Conservation (phyloP, 92 coral and sea anemone species). For the Epizoanthus scotinus region DNA sequence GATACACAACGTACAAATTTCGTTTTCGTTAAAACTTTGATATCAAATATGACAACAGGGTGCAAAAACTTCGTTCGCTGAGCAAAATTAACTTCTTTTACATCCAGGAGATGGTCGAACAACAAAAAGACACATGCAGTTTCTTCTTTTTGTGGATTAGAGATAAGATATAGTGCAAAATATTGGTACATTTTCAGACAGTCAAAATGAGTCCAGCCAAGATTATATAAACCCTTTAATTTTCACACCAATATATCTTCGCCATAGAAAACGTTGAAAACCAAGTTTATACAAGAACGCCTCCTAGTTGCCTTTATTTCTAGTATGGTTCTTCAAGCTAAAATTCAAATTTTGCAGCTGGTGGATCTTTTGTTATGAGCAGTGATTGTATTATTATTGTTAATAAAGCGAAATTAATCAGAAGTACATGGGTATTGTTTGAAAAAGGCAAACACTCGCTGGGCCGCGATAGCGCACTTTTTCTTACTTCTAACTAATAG, state of each 20-base stretch:
- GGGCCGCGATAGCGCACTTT: constrained; percentile 59
- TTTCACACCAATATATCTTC: neutral
- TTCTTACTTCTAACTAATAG: constrained; percentile 65
- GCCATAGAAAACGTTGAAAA: neutral
- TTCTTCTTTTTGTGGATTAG: constrained; percentile 13
- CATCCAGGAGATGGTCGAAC: constrained; percentile 13
- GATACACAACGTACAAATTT: neutral
- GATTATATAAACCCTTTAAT: neutral
- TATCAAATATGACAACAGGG: neutral
- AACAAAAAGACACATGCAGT: constrained; percentile 40
- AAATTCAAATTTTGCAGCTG: constrained; percentile 94
- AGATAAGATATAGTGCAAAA: constrained; percentile 3
- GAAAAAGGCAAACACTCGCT: constrained; percentile 63
- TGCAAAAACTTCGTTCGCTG: neutral
- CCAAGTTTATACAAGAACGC: constrained; percentile 30
- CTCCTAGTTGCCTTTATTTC: constrained; percentile 47
- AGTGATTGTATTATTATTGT: constrained; percentile 90
- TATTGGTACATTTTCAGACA: neutral
- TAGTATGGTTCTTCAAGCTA: constrained; percentile 54
- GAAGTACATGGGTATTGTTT: constrained; percentile 87
- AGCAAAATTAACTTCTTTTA: constrained; percentile 28
- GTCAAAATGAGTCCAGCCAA: neutral
- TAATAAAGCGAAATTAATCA: constrained; percentile 97
- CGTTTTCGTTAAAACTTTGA: neutral
- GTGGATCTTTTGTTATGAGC: constrained; percentile 60